Evolutionary conservation across 2,888 invertebrate genomes (phyloP).

Genomic region (Metellina segmentata): DNA sequence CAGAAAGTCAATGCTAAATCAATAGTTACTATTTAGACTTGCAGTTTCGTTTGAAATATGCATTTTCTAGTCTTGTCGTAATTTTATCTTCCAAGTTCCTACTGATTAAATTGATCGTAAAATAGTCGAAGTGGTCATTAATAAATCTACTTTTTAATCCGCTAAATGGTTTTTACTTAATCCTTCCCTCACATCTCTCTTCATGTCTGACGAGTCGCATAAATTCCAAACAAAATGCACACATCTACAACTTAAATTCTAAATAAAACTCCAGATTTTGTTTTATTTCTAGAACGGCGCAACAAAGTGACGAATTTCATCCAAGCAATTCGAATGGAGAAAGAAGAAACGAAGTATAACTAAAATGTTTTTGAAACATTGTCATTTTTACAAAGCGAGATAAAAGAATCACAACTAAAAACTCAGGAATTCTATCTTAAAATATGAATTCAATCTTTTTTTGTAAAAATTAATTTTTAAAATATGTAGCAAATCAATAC

Average conservation of each 20-base stretch:
- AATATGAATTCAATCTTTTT: too few relatives aligned
- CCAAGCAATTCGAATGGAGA: not conserved
- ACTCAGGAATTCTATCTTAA: conserved; percentile 34
- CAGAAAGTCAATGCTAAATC: too few relatives aligned
- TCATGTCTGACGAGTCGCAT: not conserved
- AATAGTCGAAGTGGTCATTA: too few relatives aligned
- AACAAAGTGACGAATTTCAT: not conserved
- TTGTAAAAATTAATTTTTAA: too few relatives aligned
- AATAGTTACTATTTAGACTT: too few relatives aligned
- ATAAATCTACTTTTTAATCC: too few relatives aligned
- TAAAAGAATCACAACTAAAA: not conserved
- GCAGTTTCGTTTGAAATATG: too few relatives aligned
- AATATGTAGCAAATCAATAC: too few relatives aligned
- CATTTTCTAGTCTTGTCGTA: too few relatives aligned
- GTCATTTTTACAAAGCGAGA: not conserved
- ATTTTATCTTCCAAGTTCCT: too few relatives aligned
- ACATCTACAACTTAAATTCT: not conserved
- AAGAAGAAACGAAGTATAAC: not conserved
- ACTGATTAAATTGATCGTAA: too few relatives aligned
- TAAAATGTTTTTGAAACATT: not conserved
- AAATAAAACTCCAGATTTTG: not conserved
- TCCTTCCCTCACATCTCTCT: too few relatives aligned
- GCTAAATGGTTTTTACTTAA: not conserved
- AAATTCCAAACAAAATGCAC: not conserved
- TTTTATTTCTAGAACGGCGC: not conserved